A percentile compares a stretch with the other conserved stretches of the same genome.
phyloP scores from a whole-genome alignment of 2,888 invertebrate genomes.

The Pristionchus maxplancki region DNA sequence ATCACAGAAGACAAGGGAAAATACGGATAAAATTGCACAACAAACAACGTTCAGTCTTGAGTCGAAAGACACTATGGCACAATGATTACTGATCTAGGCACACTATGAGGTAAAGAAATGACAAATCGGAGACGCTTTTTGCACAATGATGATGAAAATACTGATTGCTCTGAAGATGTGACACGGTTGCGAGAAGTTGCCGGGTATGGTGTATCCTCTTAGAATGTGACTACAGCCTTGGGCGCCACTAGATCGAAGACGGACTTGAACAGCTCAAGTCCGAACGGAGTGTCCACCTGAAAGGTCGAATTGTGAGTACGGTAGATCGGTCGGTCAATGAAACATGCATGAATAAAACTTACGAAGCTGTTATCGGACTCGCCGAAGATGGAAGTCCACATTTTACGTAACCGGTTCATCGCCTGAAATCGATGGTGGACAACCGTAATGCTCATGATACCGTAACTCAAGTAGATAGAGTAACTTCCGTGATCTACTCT shows the following conservation, averaged over 20 bases:
- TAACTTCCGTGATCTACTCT: background rate
- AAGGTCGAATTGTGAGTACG: background rate
- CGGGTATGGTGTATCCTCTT: background rate
- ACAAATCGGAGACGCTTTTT: background rate
- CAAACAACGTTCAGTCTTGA: background rate
- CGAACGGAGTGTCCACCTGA: constrained; percentile 33
- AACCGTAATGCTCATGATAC: background rate
- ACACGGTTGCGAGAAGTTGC: background rate
- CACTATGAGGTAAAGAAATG: background rate
- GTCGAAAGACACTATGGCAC: background rate
- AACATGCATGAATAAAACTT: background rate
- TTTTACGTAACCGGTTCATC: constrained; percentile 53
- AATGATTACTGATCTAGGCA: background rate
- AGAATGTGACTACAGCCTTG: constrained; percentile 42
- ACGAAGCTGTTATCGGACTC: constrained; percentile 49
- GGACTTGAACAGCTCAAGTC: constrained; percentile 6
- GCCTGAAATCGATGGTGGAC: constrained; percentile 47
- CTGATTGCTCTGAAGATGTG: background rate
- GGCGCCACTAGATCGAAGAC: constrained; percentile 20
- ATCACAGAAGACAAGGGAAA: background rate
- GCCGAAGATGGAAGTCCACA: constrained; percentile 55
- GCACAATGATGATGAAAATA: background rate
- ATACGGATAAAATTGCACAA: background rate
- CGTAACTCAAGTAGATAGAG: background rate
- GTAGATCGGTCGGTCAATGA: background rate